Percentiles rank a stretch among this genome's conserved stretches.
Evolutionary conservation across 2,797 vertebrate species (phyloP).

Genomic region (Xyrichtys novacula): DNA sequence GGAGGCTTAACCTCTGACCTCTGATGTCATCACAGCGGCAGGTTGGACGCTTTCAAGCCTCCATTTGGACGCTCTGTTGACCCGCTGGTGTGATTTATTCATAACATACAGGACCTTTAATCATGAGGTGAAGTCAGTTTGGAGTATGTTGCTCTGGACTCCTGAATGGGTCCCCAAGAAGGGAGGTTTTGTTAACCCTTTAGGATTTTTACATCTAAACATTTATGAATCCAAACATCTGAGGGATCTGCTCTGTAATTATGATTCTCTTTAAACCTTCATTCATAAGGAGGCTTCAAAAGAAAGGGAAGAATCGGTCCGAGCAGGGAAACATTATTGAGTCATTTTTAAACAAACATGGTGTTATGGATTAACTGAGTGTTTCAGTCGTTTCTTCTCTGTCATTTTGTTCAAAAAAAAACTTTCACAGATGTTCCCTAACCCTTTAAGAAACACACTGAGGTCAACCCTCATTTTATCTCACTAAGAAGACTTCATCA

Average conservation of each 20-base stretch:
- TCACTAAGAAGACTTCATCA: constrained; percentile 39
- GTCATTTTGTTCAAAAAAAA: constrained; percentile 47
- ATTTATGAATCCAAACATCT: constrained; percentile 38
- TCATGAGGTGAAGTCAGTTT: constrained; percentile 48
- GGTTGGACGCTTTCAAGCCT: constrained; percentile 57
- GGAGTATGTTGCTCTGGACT: constrained; percentile 32
- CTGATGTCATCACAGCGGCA: constrained; percentile 73
- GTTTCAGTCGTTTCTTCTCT: constrained; percentile 65
- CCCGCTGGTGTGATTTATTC: constrained; percentile 67
- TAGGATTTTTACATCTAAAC: constrained; percentile 58
- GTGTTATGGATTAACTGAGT: constrained; percentile 60
- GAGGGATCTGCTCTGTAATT: constrained; percentile 59
- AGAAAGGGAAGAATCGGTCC: too few species aligned
- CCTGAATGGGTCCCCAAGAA: constrained; percentile 41
- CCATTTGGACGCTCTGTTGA: constrained; percentile 62
- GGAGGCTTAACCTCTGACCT: constrained; percentile 73
- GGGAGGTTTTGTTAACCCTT: constrained; percentile 28
- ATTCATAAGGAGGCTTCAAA: too few species aligned
- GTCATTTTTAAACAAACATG: constrained; percentile 65
- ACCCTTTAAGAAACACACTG: constrained; percentile 31
- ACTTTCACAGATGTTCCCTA: constrained; percentile 62
- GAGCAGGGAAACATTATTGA: too few species aligned
- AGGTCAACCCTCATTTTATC: constrained; percentile 32
- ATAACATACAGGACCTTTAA: constrained; percentile 71
- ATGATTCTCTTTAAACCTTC: constrained; percentile 31